Evolutionary conservation across 2,113 vertebrate species (phyloP).

Genomic region (Tetrax tetrax): DNA sequence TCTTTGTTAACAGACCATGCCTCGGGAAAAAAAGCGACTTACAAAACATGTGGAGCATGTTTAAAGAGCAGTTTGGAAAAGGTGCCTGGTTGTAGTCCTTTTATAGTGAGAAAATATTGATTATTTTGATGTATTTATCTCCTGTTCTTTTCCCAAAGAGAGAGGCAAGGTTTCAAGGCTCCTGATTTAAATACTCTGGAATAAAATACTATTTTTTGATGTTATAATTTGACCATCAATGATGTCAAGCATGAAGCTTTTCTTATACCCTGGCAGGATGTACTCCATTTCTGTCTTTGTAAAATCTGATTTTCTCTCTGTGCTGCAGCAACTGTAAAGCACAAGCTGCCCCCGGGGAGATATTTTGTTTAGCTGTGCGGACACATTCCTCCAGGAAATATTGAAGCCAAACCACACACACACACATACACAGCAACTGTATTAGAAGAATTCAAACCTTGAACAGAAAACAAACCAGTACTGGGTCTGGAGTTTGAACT

Average conservation of each 20-base stretch:
- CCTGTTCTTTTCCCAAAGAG: neutral
- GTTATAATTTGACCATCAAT: conserved; percentile 26
- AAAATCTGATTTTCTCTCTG: conserved; percentile 49
- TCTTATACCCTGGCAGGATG: conserved; percentile 3
- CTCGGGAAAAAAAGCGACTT: neutral
- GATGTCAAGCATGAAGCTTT: conserved; percentile 35
- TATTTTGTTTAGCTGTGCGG: conserved; percentile 48
- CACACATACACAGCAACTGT: neutral
- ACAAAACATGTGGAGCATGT: neutral
- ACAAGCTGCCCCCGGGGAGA: conserved; percentile 50
- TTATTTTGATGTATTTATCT: neutral
- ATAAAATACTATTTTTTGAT: neutral
- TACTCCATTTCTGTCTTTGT: conserved; percentile 25
- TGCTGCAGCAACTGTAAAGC: neutral
- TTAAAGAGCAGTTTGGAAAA: neutral
- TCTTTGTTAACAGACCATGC: conserved; percentile 16
- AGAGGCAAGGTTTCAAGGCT: neutral
- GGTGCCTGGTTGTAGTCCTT: neutral
- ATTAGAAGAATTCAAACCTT: neutral
- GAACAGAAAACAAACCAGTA: neutral
- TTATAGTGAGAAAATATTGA: conserved; percentile 14
- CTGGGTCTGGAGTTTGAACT: neutral
- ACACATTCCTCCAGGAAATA: conserved; percentile 62
- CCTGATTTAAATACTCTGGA: neutral
- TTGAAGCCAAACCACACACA: conserved; percentile 34